Conservation (phyloP, 2,797 vertebrate species). For the Pseudocheirus occidentalis region DNA sequence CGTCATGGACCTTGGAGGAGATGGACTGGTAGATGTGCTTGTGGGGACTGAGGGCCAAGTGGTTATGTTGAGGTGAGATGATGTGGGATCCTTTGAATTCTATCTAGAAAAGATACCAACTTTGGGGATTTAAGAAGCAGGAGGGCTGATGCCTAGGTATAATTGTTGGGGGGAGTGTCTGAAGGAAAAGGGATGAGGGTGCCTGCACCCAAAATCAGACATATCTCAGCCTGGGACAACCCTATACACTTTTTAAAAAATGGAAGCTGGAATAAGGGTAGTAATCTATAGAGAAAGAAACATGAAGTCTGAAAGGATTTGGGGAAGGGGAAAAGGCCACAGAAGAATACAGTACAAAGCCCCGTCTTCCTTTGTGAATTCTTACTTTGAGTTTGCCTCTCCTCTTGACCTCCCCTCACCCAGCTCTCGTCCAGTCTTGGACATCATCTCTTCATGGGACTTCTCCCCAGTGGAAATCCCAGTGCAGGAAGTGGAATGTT, state of each 20-base stretch:
- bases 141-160: not conserved
- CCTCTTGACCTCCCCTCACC: not conserved
- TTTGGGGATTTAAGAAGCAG: not conserved
- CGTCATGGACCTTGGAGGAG: constrained; percentile 82
- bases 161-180: not conserved
- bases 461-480: constrained; percentile 83
- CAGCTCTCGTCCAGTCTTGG: constrained; percentile 87
- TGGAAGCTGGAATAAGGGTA: not conserved
- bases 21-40: constrained; percentile 85
- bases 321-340: not conserved
- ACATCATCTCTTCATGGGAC: constrained; percentile 72
- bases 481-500: constrained; percentile 82
- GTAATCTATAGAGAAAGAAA: not conserved
- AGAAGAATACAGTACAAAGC: too few species aligned
- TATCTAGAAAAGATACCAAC: not conserved
- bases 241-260: not conserved
- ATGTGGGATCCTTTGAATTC: not conserved
- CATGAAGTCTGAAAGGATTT: not conserved
- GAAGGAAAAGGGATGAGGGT: not conserved
- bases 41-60: constrained; percentile 86
- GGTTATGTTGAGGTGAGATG: constrained; percentile 85
- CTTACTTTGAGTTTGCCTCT: not conserved
- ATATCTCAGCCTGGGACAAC: not conserved
- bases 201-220: not conserved
- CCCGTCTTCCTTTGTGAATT: not conserved